Conservation (phyloP, 2,888 invertebrate genomes). For the Sarcophaga variegata region DNA sequence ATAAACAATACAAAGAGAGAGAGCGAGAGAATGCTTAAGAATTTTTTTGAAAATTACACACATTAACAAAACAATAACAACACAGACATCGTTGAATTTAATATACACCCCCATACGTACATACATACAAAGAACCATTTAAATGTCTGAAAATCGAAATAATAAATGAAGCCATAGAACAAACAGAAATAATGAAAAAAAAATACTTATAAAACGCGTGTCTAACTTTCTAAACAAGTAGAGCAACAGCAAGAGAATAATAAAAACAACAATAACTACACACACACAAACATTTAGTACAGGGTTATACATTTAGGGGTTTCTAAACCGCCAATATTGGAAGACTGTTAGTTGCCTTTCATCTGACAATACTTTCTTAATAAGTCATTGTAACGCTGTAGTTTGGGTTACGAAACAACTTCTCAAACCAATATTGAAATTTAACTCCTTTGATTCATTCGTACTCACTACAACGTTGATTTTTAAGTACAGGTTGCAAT, state of each 20-base stretch:
- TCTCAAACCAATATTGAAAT: too few relatives aligned
- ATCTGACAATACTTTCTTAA: too few relatives aligned
- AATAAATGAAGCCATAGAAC: conserved; percentile 63
- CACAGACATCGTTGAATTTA: not conserved
- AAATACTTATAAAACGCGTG: conserved; percentile 41
- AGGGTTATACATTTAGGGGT: too few relatives aligned
- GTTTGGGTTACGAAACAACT: too few relatives aligned
- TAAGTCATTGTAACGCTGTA: too few relatives aligned
- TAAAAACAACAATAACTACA: not conserved
- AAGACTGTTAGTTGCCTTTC: too few relatives aligned
- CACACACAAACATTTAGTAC: too few relatives aligned
- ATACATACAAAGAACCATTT: conserved; percentile 27
- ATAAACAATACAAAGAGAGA: conserved; percentile 27
- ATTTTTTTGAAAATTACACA: not conserved
- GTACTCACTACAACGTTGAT: too few relatives aligned
- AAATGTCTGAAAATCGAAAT: conserved; percentile 47
- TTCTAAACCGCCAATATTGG: too few relatives aligned
- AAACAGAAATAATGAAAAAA: not conserved
- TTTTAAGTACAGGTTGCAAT: too few relatives aligned
- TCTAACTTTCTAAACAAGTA: conserved; percentile 35
- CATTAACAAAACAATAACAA: not conserved
- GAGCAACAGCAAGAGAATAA: not conserved
- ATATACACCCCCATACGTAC: not conserved
- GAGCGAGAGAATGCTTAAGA: not conserved
- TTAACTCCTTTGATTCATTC: too few relatives aligned